Percentiles rank a stretch among this genome's conserved stretches.
phyloP scores from a whole-genome alignment of 2,113 vertebrate species.

The Ahaetulla prasina region DNA sequence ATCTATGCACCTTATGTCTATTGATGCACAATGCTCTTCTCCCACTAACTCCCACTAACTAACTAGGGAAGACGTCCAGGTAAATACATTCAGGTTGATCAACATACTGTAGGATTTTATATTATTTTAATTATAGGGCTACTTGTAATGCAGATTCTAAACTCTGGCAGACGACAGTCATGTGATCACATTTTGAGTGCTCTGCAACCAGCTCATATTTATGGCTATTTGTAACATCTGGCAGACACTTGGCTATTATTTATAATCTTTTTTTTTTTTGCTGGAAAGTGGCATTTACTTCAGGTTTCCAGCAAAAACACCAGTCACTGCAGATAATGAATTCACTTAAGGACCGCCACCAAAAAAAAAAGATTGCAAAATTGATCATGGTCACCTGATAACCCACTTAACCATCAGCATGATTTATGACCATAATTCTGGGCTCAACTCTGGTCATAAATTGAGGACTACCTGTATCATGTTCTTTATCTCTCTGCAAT shows the following conservation, averaged over 20 bases:
- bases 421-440: background rate
- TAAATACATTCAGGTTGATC: background rate
- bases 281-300: background rate
- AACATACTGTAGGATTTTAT: background rate
- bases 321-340: background rate
- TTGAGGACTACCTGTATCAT: background rate
- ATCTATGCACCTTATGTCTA: background rate
- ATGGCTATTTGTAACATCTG: background rate
- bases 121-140: background rate
- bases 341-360: background rate
- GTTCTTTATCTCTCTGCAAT: rapidly evolving
- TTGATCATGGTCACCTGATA: background rate
- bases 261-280: background rate
- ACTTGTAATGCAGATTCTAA: background rate
- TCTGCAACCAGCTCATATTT: background rate
- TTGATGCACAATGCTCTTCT: background rate
- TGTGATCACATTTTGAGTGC: background rate
- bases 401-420: background rate
- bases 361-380: background rate
- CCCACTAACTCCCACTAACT: background rate
- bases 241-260: background rate
- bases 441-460: background rate
- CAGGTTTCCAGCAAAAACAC: background rate
- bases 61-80: background rate
- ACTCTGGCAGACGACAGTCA: background rate